Base-by-base conservation (phyloP, 2,113 vertebrate genomes). In the Calcarius ornatus region DNA sequence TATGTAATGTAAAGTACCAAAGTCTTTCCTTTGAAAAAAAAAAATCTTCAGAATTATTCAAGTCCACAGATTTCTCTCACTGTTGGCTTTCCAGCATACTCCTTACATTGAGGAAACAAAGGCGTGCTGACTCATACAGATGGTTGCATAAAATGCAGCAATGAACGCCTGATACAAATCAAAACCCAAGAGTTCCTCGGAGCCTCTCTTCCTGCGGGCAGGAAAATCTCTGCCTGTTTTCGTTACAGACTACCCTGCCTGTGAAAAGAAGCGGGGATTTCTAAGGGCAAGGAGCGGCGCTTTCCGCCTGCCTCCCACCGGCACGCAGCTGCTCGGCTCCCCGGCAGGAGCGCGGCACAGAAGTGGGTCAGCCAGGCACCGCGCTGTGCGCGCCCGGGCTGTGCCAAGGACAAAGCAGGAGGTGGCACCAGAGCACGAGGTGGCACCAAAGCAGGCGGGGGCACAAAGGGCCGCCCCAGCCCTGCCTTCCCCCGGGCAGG, bases 291-390 rank as follows among this genome's bases (percentile, higher is more conserved):
- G 53, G 40, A 7, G 1, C 8, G 35, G n/a, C 0, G 3, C 16
- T 57, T 24, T 27, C 17, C 1, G 19, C n/a, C 42, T 0, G 18
- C 14, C 5, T 10, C 40, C 48, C 12, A 1, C 13, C 5, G 16
- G 30, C 27, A 4, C 0, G 1, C 38, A 45, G 75, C 50, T 47
- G n/a, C 35, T 51, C 21, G 10, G 3, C 1, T 6, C 4, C 24
- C 6, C 28, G 2, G 43, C 5, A 8, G 11, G 18, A 28, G 14
- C 0, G 28, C n/a, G 45, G 51, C 12, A 0, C 37, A 22, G 15
- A 80, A 92, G n/a, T 19, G 25, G 90, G 84, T 63, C 87, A 86
- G 53, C 1, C 57, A 5, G 1, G 7, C 80, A 6, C 23, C 1
- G 66, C 47, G 33, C 70, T 40, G 77, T 1, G 4, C 10, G 8